phyloP scores from a whole-genome alignment of 2,113 vertebrate species.

The Sinosuthora webbiana region DNA sequence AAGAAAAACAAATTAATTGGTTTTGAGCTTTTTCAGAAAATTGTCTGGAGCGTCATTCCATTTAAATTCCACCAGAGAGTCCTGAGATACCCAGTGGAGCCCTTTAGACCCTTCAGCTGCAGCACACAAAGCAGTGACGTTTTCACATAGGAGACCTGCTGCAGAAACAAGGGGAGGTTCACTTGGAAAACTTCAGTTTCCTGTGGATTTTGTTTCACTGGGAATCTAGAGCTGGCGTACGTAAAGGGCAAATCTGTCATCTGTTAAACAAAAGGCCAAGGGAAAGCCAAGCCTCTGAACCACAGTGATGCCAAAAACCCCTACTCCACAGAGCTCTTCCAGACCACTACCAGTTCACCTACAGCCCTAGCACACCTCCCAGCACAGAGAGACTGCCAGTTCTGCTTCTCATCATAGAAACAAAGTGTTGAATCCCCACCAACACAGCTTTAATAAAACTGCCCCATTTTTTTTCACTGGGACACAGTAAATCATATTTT shows the following conservation, averaged over 20 bases:
- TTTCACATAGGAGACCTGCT: background rate
- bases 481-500: background rate
- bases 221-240: background rate
- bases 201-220: background rate
- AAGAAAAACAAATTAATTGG: background rate
- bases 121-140: background rate
- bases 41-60: background rate
- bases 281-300: background rate
- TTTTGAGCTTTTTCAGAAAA: background rate
- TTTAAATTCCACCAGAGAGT: background rate
- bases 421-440: too few species aligned
- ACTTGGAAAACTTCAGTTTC: background rate
- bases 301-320: background rate
- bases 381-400: background rate
- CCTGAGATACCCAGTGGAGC: background rate
- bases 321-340: background rate
- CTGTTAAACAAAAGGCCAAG: background rate
- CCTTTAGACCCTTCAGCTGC: background rate
- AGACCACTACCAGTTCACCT: background rate
- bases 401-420: background rate
- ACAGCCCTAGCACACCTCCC: background rate
- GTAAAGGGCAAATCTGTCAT: constrained; percentile 21
- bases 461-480: background rate
- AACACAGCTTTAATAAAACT: background rate
- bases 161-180: background rate